These are phyloP conservation scores for Graptemys geographica DNA, from an alignment of 2,797 vertebrate genomes.

Conservation along the genomic window DNA sequence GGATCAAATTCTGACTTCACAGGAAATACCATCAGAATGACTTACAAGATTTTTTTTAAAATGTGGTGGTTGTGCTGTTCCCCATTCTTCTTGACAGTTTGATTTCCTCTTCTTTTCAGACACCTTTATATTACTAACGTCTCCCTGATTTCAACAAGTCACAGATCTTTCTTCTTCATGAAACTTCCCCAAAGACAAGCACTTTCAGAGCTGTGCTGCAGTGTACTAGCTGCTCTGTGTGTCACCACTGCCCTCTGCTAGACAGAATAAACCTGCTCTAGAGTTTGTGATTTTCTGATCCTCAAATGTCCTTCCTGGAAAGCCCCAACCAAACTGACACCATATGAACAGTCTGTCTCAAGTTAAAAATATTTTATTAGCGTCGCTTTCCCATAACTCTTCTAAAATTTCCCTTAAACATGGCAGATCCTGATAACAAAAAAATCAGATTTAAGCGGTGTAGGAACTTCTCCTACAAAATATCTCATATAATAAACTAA, in stretches of 20 bases:
- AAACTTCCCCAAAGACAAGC: not conserved
- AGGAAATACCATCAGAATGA: constrained; percentile 40
- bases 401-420: not conserved
- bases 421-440: not conserved
- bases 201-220: not conserved
- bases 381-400: not conserved
- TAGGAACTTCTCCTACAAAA: not conserved
- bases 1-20: constrained; percentile 48
- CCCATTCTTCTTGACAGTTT: not conserved
- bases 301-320: not conserved
- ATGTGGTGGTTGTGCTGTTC: not conserved
- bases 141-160: not conserved
- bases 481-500: not conserved
- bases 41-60: constrained; percentile 26
- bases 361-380: not conserved
- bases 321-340: not conserved
- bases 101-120: not conserved
- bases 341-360: not conserved
- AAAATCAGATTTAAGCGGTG: not conserved
- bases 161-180: not conserved
- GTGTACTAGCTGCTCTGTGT: not conserved
- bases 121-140: not conserved
- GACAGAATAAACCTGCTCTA: constrained; percentile 16
- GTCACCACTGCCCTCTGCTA: not conserved
- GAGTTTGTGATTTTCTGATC: not conserved